Evolutionary conservation across 2,113 vertebrate genomes (phyloP).

Genomic region (Phodopus roborovskii): DNA sequence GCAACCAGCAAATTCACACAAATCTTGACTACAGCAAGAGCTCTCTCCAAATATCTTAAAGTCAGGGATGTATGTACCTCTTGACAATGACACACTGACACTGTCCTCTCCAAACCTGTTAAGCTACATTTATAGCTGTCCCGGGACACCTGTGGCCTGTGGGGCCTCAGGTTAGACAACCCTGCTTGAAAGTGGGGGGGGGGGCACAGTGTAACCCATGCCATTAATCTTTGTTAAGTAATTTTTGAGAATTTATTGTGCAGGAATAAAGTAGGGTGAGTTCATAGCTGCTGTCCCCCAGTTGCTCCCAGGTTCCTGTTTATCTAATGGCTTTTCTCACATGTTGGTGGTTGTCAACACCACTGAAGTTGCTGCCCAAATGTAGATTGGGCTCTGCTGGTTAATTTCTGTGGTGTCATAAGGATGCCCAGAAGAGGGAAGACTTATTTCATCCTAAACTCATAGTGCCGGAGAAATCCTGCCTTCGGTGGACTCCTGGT

Average conservation of each 20-base stretch:
- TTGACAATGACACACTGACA: neutral
- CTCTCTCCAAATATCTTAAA: conserved; percentile 5
- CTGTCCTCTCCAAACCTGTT: neutral
- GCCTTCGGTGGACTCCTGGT: accelerated
- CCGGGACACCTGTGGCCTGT: neutral
- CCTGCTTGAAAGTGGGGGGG: neutral
- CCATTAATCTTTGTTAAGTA: neutral
- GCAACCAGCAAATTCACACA: neutral
- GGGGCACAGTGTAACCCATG: neutral
- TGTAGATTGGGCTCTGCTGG: neutral
- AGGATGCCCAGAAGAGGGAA: neutral
- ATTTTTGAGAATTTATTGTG: neutral
- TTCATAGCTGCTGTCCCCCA: neutral
- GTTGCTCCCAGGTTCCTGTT: neutral
- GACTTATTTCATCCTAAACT: neutral
- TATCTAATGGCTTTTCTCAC: neutral
- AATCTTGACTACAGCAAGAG: neutral
- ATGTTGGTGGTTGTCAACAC: neutral
- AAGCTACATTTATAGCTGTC: neutral
- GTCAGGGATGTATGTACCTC: neutral
- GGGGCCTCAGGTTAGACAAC: too few relatives aligned
- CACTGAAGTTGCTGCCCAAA: neutral
- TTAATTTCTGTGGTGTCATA: neutral
- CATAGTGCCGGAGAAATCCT: neutral
- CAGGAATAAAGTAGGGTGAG: neutral